A percentile compares a stretch with the other conserved stretches of the same genome.
These are phyloP conservation scores for Sylvietta virens DNA, from an alignment of 2,113 vertebrate species.

Conservation along the genomic window DNA sequence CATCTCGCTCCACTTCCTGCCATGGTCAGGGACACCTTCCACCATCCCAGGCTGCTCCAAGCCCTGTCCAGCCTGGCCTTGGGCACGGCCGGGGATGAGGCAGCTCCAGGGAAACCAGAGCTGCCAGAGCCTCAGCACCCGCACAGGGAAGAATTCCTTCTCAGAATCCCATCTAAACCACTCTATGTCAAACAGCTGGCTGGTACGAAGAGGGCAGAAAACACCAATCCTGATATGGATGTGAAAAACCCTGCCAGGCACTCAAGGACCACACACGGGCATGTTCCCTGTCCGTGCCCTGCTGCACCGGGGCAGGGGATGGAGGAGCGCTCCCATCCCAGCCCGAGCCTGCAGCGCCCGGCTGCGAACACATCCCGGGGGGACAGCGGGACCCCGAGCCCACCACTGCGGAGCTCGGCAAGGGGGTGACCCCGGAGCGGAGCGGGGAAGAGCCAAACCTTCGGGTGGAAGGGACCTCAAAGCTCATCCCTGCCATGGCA, in stretches of 20 bases:
- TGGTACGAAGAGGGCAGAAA: accelerated
- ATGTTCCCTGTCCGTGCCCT: accelerated
- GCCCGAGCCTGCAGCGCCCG: neutral
- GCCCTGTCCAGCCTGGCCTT: neutral
- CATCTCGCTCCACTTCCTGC: neutral
- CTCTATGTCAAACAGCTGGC: neutral
- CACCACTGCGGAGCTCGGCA: neutral
- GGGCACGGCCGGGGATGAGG: neutral
- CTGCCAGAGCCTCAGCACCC: neutral
- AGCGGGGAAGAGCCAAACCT: neutral
- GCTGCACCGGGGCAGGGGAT: neutral
- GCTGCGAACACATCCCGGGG: neutral
- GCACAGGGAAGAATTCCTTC: neutral
- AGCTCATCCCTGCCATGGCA: neutral
- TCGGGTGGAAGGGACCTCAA: accelerated
- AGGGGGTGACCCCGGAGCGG: neutral
- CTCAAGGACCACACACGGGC: neutral
- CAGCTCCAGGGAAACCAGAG: neutral
- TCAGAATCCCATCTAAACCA: accelerated
- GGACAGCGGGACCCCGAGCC: neutral
- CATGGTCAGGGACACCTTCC: neutral
- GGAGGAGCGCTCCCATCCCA: neutral
- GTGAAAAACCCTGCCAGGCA: accelerated
- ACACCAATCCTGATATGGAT: accelerated
- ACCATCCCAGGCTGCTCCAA: accelerated